These are phyloP conservation scores for Leuctra nigra DNA, from an alignment of 2,888 invertebrate species.

Conservation along the genomic window DNA sequence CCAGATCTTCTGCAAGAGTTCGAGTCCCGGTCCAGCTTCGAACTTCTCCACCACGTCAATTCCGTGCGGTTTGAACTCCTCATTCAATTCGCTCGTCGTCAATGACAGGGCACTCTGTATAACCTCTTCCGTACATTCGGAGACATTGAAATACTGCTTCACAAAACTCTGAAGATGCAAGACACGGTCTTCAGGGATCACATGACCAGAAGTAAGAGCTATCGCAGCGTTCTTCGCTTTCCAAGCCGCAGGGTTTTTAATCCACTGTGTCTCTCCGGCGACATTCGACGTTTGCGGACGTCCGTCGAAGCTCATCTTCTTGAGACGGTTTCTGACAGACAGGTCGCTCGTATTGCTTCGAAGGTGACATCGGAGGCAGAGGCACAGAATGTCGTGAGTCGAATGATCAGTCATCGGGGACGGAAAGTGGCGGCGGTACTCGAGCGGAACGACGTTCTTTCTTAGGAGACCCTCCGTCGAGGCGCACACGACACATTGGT, in stretches of 20 bases:
- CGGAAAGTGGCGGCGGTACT: constrained; percentile 73
- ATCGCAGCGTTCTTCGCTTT: constrained; percentile 54
- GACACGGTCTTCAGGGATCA: constrained; percentile 48
- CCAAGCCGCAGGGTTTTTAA: too few relatives aligned
- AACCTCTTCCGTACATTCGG: constrained; percentile 35
- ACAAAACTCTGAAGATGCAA: constrained; percentile 45
- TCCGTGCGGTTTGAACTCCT: constrained; percentile 49
- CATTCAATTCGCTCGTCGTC: constrained; percentile 36
- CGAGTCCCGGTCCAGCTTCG: constrained; percentile 49
- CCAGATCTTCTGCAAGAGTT: constrained; percentile 66
- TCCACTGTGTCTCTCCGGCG: constrained; percentile 20
- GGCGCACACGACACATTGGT: constrained; percentile 77
- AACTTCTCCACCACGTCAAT: constrained; percentile 53
- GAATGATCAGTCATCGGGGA: constrained; percentile 71
- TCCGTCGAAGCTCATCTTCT: constrained; percentile 34
- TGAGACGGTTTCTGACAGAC: constrained; percentile 51
- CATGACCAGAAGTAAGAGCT: constrained; percentile 43
- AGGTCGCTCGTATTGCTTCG: constrained; percentile 58
- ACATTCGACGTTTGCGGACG: constrained; percentile 27
- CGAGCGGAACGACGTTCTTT: constrained; percentile 76
- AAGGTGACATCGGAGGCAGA: constrained; percentile 67
- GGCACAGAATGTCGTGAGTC: constrained; percentile 70
- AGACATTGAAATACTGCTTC: constrained; percentile 45
- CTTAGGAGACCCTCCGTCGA: constrained; percentile 56
- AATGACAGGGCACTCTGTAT: constrained; percentile 43